Percentiles rank a stretch among this genome's conserved stretches.
Conservation (phyloP, 2,113 vertebrate species). For the Pterocles burchelli region DNA sequence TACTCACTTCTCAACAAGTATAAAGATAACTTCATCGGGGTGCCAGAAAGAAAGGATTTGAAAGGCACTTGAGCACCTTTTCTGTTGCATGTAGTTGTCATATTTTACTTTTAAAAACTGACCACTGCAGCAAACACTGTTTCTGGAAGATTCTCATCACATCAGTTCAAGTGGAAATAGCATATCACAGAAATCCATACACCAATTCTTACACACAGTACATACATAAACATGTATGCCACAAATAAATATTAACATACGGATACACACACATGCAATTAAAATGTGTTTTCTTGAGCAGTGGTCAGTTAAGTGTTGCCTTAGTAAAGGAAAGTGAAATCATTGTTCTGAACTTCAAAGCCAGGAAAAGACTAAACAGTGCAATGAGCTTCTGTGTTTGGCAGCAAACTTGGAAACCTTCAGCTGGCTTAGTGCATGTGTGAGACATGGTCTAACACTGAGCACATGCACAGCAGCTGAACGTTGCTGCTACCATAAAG, state of each 20-base stretch:
- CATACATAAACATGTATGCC: accelerated
- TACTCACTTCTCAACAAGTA: not conserved
- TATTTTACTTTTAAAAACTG: not conserved
- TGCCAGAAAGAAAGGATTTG: not conserved
- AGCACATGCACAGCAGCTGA: not conserved
- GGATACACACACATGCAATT: accelerated
- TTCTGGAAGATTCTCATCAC: not conserved
- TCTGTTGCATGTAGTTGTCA: not conserved
- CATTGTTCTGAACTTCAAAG: not conserved
- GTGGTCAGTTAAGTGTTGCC: not conserved
- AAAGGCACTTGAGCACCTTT: not conserved
- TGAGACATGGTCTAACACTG: not conserved
- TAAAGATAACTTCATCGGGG: not conserved
- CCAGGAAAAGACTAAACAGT: not conserved
- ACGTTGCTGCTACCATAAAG: not conserved
- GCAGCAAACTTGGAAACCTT: not conserved
- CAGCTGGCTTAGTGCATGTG: not conserved
- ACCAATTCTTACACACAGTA: not conserved
- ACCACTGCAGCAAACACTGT: not conserved
- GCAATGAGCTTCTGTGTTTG: not conserved
- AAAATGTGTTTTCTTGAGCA: not conserved
- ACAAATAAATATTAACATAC: not conserved
- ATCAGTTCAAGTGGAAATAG: not conserved
- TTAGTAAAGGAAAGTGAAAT: not conserved
- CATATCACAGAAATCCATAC: not conserved